Evolutionary conservation across 2,888 invertebrate genomes (phyloP), one percentile per base, ranked within the genome.

Genomic region (Girardia tigrina): DNA sequence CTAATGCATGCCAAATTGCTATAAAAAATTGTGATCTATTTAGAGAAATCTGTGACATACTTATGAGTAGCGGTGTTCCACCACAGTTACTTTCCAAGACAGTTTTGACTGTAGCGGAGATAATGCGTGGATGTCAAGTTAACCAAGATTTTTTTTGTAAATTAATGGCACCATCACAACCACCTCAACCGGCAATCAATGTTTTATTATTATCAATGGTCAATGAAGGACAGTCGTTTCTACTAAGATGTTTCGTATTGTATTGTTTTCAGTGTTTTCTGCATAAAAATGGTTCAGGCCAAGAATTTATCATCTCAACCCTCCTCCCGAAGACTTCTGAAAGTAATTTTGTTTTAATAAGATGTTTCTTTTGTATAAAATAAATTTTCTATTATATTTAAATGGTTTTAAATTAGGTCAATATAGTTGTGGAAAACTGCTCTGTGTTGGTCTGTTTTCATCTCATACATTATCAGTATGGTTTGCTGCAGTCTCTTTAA

Each of bases 191-290:
- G 0, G 93, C 93, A 0, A 89, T 97, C 74, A 91, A 97, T 0
- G 91, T 97, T 70, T 86, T 98, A 6, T 86, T 98, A 8, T 92
- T 95, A 91, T 94, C 95, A 0, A 95, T 98, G 94, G 92, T 84
- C 72, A 94, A 95, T 83, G 97, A 98, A 83, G 94, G 94, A 81
- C 98, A 98, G 83, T 91, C 94, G 0, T 90, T 97, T 82, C 86
- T 86, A 0, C 84, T 91, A 81, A 89, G 98, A 78, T 93, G 93
- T 83, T 91, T 97, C 0, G 94, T 97, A 0, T 88, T 98, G 0
- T 98, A 99, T 84, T 94, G 94, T 83, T 95, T 98, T 84, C 90
- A 97, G 86, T 94, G 93, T 83, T 98, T 91, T 83, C 86, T 98
- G 8, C 92, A 90, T 83, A 91, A 90, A 85, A 98, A 98, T 84